Evolutionary conservation across 2,113 vertebrate genomes (phyloP).

Genomic region (Sciurus niger): DNA sequence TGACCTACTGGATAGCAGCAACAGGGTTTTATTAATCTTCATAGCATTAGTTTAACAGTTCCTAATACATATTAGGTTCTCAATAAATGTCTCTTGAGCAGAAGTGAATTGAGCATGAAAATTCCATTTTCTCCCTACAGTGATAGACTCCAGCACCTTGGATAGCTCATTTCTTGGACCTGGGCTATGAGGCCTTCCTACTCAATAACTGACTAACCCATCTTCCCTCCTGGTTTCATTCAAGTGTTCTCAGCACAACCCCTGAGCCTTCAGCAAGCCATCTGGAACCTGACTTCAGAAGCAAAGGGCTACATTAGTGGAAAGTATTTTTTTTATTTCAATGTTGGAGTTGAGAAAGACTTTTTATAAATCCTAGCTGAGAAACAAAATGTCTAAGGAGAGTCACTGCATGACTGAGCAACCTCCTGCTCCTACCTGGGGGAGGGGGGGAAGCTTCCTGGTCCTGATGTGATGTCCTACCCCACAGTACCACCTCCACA

Average conservation of each 20-base stretch:
- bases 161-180: conserved; percentile 60
- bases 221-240: conserved; percentile 45
- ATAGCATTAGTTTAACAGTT: not conserved
- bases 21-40: conserved; percentile 40
- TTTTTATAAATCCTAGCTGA: conserved; percentile 21
- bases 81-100: conserved; percentile 39
- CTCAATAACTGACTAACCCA: conserved; percentile 38
- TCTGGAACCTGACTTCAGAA: conserved; percentile 55
- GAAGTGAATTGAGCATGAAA: conserved; percentile 45
- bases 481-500: not conserved
- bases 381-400: conserved; percentile 33
- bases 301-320: conserved; percentile 61
- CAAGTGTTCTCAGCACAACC: conserved; percentile 45
- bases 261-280: conserved; percentile 43
- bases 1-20: not conserved
- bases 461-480: not conserved
- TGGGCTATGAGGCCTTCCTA: not conserved
- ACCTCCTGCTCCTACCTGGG: not conserved
- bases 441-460: not conserved
- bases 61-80: conserved; percentile 45
- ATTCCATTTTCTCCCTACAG: conserved; percentile 43
- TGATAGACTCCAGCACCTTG: conserved; percentile 57
- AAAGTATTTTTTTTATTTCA: conserved; percentile 58
- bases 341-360: not conserved
- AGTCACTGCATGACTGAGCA: not conserved